Base-by-base conservation (phyloP, 2,113 vertebrate genomes). In the Miniopterus natalensis region DNA sequence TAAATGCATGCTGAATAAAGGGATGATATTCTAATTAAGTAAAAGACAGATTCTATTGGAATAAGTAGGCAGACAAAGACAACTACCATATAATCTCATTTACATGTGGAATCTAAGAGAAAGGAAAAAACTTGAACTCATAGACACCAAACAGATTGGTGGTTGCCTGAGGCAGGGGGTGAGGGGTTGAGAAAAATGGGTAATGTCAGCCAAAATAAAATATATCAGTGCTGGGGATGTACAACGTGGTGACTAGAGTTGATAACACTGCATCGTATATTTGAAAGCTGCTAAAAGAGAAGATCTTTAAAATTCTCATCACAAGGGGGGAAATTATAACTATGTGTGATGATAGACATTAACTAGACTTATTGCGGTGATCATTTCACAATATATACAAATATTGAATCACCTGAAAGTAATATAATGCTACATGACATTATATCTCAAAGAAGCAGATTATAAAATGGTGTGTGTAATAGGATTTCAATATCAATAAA, bases 1-100 rank as follows among this genome's bases (percentile, higher is more conserved):
- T 27, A 31, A 63, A 74, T 15, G 17, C 29, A 27, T 2, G 15
- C 13, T 7, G 25, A 45, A 84, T 47, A 77, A 66, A 51, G 9
- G 8, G 53, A 29, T 1, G 6, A 45, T 66, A 42, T 10, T 53
- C 9, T 87, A 80, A 75, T 47, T 36, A 36, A 49, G 65, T 42
- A 57, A 78, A 51, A 75, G 5, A 6, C 20, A 90, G 21, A 45
- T 29, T 55, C 36, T 47, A 84, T 49, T 84, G 61, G 84, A 75
- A 61, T 31, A 68, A 84, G 23, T 84, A 84, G 40, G 17, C 88
- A 74, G 59, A 84, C n/a, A 51, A 90, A 84, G 87, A 78, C 80
- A 90, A 53, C 77, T 36, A 70, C 53, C 3, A 1, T 27, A 66
- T 77, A n/a, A 94, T 53, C 63, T 90, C 61, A 77, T 20, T 40